These are phyloP conservation scores for Manduca sexta DNA, from an alignment of 1,140 invertebrate genomes.

Conservation along the genomic window DNA sequence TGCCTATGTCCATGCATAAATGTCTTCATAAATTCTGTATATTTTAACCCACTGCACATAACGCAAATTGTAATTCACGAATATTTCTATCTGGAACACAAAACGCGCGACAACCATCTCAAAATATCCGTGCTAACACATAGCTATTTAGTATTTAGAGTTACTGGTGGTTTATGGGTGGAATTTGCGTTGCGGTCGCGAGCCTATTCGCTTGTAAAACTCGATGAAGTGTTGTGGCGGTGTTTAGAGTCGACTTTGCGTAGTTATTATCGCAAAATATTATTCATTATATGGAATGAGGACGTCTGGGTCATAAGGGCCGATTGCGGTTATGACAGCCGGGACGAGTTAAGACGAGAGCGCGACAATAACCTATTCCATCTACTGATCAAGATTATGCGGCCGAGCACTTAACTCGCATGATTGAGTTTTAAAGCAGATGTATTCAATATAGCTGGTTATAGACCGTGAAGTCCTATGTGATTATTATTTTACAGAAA, in stretches of 20 bases:
- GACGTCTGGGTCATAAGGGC: conserved; percentile 29
- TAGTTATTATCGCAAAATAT: conserved; percentile 30
- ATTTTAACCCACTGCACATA: too few species aligned
- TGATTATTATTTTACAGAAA: too few species aligned
- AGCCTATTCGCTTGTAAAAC: conserved; percentile 31
- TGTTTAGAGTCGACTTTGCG: conserved; percentile 19
- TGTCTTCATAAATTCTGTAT: too few species aligned
- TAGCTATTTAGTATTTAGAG: conserved; percentile 13
- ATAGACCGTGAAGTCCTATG: too few species aligned
- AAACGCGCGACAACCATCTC: background rate
- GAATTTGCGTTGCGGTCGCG: conserved; percentile 13
- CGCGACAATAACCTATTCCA: background rate
- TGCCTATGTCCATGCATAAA: too few species aligned
- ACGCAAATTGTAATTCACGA: too few species aligned
- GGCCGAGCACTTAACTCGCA: too few species aligned
- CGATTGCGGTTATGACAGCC: conserved; percentile 25
- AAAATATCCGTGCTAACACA: conserved; percentile 9
- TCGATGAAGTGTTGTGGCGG: conserved; percentile 18
- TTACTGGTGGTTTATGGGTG: conserved; percentile 5
- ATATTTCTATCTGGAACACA: background rate
- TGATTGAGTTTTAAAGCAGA: too few species aligned
- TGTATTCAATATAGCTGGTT: too few species aligned
- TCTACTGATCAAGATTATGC: too few species aligned
- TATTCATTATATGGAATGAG: conserved; percentile 43
- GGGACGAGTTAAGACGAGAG: conserved; percentile 1